Conservation (phyloP, 2,797 vertebrate genomes). For the Clamator glandarius region DNA sequence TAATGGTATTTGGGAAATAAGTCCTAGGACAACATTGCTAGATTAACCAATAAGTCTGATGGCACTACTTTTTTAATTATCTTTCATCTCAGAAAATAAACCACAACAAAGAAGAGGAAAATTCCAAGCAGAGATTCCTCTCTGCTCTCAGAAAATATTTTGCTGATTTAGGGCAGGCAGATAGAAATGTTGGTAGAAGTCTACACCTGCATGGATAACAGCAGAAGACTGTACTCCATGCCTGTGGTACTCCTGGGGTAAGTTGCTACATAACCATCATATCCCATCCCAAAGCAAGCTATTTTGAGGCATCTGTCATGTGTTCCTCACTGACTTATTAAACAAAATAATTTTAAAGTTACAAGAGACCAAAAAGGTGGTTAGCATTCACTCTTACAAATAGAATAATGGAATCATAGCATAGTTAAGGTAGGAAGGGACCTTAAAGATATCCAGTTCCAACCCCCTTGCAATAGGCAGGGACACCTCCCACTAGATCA, state of each 20-base stretch:
- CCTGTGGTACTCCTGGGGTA: background rate
- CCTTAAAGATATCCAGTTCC: too few relatives aligned
- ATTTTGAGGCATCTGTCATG: background rate
- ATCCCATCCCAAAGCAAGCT: background rate
- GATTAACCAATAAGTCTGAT: background rate
- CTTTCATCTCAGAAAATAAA: background rate
- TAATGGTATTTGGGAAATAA: conserved; percentile 12
- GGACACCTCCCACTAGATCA: too few relatives aligned
- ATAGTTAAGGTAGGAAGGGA: too few relatives aligned
- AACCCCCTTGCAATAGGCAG: too few relatives aligned
- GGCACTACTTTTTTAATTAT: background rate
- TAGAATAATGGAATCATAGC: too few relatives aligned
- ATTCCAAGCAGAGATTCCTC: background rate
- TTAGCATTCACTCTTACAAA: background rate
- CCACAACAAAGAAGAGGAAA: background rate
- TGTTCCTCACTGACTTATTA: background rate
- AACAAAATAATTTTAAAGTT: background rate
- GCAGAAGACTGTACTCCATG: background rate
- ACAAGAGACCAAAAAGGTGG: background rate
- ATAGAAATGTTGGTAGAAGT: background rate
- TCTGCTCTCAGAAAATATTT: background rate
- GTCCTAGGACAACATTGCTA: background rate
- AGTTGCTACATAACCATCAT: background rate
- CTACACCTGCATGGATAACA: background rate
- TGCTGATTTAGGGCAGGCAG: background rate